Conservation (phyloP, 1,140 invertebrate species). For the Tribolium castaneum region DNA sequence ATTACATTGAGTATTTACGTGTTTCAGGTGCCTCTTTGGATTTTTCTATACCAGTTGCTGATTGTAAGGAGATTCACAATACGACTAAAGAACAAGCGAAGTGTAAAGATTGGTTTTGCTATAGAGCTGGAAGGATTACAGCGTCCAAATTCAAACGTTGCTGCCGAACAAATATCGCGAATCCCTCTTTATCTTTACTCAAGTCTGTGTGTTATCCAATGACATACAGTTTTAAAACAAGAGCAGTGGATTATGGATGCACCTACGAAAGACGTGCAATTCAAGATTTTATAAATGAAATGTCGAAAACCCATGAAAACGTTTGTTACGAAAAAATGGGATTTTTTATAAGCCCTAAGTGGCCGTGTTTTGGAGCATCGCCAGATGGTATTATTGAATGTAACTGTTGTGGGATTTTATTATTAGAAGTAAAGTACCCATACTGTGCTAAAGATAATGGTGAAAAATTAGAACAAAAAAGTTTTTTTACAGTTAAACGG, state of each 20-base stretch:
- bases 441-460: neutral
- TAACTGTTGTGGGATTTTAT: neutral
- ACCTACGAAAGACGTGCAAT: neutral
- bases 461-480: neutral
- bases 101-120: neutral
- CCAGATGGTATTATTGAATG: constrained; percentile 1
- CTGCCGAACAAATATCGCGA: neutral
- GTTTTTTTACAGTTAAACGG: neutral
- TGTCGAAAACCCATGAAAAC: neutral
- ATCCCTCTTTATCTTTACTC: neutral
- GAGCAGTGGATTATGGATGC: neutral
- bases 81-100: neutral
- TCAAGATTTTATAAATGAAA: neutral
- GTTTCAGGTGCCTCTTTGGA: too few relatives aligned
- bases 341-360: constrained; percentile 18
- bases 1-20: too few relatives aligned
- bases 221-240: neutral
- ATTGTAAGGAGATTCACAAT: neutral
- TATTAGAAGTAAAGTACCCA: neutral
- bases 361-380: neutral
- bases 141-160: neutral
- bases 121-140: neutral
- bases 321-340: neutral
- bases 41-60: neutral
- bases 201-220: constrained; percentile 18